Conservation (phyloP, 2,797 vertebrate genomes). For the Silurus aristotelis region DNA sequence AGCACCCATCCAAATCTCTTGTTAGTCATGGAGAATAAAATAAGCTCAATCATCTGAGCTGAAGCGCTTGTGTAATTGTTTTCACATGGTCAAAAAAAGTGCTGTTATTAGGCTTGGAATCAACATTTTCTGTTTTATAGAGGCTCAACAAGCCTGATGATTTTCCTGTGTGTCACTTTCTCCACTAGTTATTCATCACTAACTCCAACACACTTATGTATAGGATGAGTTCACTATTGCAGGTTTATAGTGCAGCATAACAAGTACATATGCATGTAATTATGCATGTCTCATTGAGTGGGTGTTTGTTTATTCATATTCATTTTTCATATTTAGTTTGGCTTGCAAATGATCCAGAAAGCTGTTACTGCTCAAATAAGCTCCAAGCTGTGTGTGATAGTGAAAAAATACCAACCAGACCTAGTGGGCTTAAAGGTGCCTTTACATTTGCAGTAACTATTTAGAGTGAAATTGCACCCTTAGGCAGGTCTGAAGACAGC, state of each 20-base stretch:
- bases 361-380: conserved; percentile 6
- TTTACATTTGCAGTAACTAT: conserved; percentile 7
- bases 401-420: background rate
- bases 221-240: background rate
- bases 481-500: background rate
- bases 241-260: conserved; percentile 15
- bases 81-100: background rate
- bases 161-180: conserved; percentile 45
- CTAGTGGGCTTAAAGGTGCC: background rate
- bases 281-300: conserved; percentile 25
- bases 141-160: conserved; percentile 44
- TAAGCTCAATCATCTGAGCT: conserved; percentile 18
- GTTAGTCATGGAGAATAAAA: conserved; percentile 17
- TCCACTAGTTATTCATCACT: conserved; percentile 53
- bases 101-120: background rate
- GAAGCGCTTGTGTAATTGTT: conserved; percentile 32
- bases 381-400: conserved; percentile 35
- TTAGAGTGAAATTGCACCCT: background rate
- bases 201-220: conserved; percentile 17
- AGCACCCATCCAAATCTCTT: background rate
- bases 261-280: background rate
- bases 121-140: conserved; percentile 50
- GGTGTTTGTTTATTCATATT: conserved; percentile 35
- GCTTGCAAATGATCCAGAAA: conserved; percentile 18
- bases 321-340: conserved; percentile 18